A percentile compares a stretch with the other conserved stretches of the same genome.
phyloP scores from a whole-genome alignment of 2,888 invertebrate genomes.

The Ganaspis brasiliensis region DNA sequence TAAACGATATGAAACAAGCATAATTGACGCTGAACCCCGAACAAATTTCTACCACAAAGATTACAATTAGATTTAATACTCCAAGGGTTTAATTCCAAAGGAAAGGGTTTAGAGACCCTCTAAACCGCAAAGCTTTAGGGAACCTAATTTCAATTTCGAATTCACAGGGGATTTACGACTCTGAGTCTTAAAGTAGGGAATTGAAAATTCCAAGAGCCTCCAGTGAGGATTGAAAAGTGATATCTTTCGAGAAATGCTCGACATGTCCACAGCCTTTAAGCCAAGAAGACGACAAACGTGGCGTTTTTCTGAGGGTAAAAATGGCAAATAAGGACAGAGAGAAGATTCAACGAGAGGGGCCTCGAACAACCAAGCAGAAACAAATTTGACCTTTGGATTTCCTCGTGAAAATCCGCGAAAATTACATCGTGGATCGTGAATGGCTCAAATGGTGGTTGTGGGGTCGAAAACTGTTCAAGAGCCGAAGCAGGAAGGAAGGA shows the following conservation, averaged over 20 bases:
- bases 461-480: constrained; percentile 34
- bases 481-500: constrained; percentile 8
- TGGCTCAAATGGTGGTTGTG: constrained; percentile 43
- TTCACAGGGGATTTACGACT: constrained; percentile 30
- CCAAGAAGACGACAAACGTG: constrained; percentile 16
- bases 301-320: neutral
- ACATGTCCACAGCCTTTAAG: constrained; percentile 30
- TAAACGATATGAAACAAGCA: neutral
- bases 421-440: constrained; percentile 55
- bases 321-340: neutral
- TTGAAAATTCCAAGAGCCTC: constrained; percentile 28
- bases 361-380: constrained; percentile 54
- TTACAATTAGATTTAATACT: constrained; percentile 31
- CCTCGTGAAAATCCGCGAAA: constrained; percentile 63
- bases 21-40: neutral
- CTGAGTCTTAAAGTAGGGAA: constrained; percentile 29
- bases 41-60: constrained; percentile 9
- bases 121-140: constrained; percentile 22
- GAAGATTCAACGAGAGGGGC: constrained; percentile 31
- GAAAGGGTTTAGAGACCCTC: constrained; percentile 34
- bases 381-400: constrained; percentile 63
- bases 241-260: constrained; percentile 18
- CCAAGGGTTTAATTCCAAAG: neutral
- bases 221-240: constrained; percentile 32
- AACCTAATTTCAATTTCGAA: constrained; percentile 36